Conservation (phyloP, 1,140 invertebrate species). For the Drosophila oshimai region DNA sequence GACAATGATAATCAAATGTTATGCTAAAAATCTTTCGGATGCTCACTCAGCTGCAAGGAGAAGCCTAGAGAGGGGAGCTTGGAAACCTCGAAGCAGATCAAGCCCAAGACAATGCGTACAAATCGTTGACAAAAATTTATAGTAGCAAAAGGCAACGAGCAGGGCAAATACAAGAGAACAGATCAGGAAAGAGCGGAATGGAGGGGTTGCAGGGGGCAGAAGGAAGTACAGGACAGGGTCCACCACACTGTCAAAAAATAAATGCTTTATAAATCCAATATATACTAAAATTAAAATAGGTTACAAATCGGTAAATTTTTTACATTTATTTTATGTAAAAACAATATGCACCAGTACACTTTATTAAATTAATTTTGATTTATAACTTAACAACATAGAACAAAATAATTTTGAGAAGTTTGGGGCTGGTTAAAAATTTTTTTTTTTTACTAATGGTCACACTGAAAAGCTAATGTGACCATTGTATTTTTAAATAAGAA, state of each 20-base stretch:
- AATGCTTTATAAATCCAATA: too few relatives aligned
- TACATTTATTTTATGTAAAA: too few relatives aligned
- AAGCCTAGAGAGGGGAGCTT: neutral
- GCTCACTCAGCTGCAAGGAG: conserved; percentile 18
- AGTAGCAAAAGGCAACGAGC: conserved; percentile 53
- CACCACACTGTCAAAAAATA: neutral
- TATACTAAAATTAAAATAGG: too few relatives aligned
- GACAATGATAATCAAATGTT: conserved; percentile 78
- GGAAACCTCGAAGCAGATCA: conserved; percentile 2
- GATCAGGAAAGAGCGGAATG: neutral
- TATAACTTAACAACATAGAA: too few relatives aligned
- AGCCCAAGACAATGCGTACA: conserved; percentile 75
- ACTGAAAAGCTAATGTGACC: too few relatives aligned
- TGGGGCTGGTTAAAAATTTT: too few relatives aligned
- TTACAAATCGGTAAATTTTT: too few relatives aligned
- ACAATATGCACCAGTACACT: too few relatives aligned
- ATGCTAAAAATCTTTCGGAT: conserved; percentile 70
- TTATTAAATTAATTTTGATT: too few relatives aligned
- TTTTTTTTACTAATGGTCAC: too few relatives aligned
- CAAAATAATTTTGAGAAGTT: too few relatives aligned
- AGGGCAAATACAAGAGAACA: neutral
- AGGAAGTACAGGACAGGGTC: neutral
- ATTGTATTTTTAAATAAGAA: too few relatives aligned
- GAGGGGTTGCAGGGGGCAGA: neutral
- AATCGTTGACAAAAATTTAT: conserved; percentile 82